Conservation (phyloP, 1,140 invertebrate genomes). For the Drosophila equinoxialis region DNA sequence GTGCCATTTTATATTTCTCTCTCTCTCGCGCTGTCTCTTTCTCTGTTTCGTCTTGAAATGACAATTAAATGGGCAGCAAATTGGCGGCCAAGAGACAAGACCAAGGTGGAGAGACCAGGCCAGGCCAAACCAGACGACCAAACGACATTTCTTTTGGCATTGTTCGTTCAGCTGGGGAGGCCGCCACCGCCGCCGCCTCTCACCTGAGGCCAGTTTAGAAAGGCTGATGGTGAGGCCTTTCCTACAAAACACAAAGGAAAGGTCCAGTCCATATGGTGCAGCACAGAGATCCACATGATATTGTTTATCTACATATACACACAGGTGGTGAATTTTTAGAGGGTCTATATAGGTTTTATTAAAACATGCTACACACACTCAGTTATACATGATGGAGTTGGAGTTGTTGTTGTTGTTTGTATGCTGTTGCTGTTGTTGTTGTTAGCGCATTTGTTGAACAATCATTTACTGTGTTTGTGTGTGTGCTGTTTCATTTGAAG, state of each 20-base stretch:
- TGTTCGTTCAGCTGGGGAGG: slow-evolving; percentile 32
- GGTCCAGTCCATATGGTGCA: slow-evolving; percentile 6
- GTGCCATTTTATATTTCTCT: slow-evolving; percentile 29
- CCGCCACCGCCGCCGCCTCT: too few species aligned
- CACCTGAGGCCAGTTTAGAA: slow-evolving; percentile 56
- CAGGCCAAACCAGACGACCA: neutral
- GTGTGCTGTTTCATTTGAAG: slow-evolving; percentile 41
- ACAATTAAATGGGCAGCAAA: slow-evolving; percentile 49
- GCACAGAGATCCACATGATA: neutral
- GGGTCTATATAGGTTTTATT: slow-evolving; percentile 66
- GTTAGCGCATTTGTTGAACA: slow-evolving; percentile 30
- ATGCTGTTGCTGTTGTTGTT: neutral
- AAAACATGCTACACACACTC: slow-evolving; percentile 45
- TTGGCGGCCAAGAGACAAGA: slow-evolving; percentile 33
- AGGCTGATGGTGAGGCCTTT: slow-evolving; percentile 39
- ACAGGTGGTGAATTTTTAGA: slow-evolving; percentile 48
- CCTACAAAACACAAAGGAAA: slow-evolving; percentile 40
- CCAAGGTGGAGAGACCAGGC: neutral
- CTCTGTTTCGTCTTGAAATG: slow-evolving; percentile 13
- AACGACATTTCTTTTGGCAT: slow-evolving; percentile 57
- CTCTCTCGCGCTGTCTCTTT: neutral
- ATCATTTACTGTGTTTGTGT: slow-evolving; percentile 33
- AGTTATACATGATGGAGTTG: slow-evolving; percentile 31
- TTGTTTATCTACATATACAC: neutral
- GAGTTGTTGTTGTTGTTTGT: neutral